Base-by-base conservation (phyloP, 2,797 vertebrate species). In the Okamejei kenojei region DNA sequence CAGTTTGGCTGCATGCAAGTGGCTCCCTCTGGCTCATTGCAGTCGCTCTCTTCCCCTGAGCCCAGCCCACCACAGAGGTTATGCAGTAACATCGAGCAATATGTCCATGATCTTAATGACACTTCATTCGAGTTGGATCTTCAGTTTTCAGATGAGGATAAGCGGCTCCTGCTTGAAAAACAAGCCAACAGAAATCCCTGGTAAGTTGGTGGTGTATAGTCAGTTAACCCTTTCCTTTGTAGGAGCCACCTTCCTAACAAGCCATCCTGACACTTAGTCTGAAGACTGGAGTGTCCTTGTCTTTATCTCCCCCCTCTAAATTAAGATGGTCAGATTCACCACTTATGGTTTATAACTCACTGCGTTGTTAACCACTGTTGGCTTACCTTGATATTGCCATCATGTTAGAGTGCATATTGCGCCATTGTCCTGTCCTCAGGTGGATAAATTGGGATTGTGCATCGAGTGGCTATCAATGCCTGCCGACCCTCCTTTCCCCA, bases 1-100 rank as follows among this genome's bases (percentile, higher is more conserved):
- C 98, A 99, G 95, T 99, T 99, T 95, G 99, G 98, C 96, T 98
- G 98, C 95, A 98, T 99, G 98, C 98, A 99, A 95, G 98, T 99
- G 95, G 98, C 97, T 76, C 97, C 97, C n/a, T 98, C 98, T 2
- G 97, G 97, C 93, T 98, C 98, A 23, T 97, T 97, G 58, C 98
- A 98, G 95, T 98, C 97, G 78, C 95, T 98, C 93, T 96, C 97
- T 3, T 95, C 96, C 7, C 95, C 96, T 9, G 98, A 99, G 73
- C 94, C 96, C 0, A 95, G 95, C 65, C 96, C 95, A 23, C 96
- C 96, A 0, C 97, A 97, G 94, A 96, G 97, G 92, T 98, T 97
- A 7, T 98, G 98, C 96, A 99, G 98, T 96, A 99, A 98, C 95
- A 98, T 99, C 45, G 98, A 99, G 94, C 99, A 99, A 96, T 99